Evolutionary conservation across 2,113 vertebrate species (phyloP).

Genomic region (Rhabdomys dilectus): DNA sequence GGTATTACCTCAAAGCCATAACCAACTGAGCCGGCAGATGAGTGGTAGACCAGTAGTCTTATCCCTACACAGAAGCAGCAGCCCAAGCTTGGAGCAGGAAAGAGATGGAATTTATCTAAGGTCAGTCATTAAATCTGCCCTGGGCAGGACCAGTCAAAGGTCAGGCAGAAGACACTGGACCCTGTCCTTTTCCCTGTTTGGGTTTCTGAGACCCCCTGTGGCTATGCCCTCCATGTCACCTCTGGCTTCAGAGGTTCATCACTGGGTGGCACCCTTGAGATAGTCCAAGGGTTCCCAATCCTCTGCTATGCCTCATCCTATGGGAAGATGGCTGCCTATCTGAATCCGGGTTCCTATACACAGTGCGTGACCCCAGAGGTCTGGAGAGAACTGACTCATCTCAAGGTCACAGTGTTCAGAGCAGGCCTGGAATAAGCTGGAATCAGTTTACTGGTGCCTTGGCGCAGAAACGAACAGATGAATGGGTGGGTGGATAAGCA

Average conservation of each 20-base stretch:
- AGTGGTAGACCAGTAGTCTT: neutral
- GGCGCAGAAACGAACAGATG: rapidly evolving
- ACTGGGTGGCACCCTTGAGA: neutral
- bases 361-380: neutral
- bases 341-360: neutral
- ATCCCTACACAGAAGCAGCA: neutral
- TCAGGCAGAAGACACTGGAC: neutral
- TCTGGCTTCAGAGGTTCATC: neutral
- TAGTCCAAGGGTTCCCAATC: neutral
- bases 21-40: neutral
- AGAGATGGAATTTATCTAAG: neutral
- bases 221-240: neutral
- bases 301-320: neutral
- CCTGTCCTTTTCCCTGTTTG: neutral
- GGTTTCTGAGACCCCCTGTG: neutral
- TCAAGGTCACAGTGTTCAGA: neutral
- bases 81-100: neutral
- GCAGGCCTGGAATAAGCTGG: neutral
- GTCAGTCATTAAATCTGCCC: neutral
- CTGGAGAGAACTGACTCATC: neutral
- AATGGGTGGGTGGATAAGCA: too few species aligned
- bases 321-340: neutral
- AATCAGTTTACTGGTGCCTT: neutral
- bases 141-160: neutral
- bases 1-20: neutral